phyloP scores from a whole-genome alignment of 2,113 vertebrate species.

The Archocentrus centrarchus region DNA sequence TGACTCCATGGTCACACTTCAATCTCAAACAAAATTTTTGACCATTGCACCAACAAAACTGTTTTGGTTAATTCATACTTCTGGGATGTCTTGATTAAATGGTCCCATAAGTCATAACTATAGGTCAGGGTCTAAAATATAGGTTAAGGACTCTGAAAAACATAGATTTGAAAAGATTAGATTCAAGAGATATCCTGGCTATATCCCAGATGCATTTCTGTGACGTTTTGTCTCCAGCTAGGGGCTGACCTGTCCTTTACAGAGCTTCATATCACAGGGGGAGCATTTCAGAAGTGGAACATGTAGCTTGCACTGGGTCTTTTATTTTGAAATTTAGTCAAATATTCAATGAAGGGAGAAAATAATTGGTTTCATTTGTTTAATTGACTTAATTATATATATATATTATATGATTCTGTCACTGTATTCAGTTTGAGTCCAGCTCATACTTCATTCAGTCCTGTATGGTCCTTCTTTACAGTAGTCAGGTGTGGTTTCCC shows the following conservation, averaged over 20 bases:
- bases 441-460: background rate
- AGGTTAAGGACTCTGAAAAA: background rate
- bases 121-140: background rate
- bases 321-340: constrained; percentile 18
- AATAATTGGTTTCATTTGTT: background rate
- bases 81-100: background rate
- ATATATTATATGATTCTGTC: no score
- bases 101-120: background rate
- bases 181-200: background rate
- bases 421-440: background rate
- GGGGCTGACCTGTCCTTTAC: background rate
- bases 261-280: background rate
- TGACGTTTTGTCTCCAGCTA: background rate
- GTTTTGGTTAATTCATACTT: background rate
- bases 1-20: background rate
- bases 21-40: background rate
- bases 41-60: background rate
- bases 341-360: background rate
- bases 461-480: background rate
- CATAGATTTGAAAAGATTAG: background rate
- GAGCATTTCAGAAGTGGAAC: constrained; percentile 3
- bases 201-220: background rate
- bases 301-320: background rate
- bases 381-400: no score
- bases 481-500: background rate